These are phyloP conservation scores for Tauraco hartlaubi DNA, from an alignment of 2,797 vertebrate species.

Conservation along the genomic window DNA sequence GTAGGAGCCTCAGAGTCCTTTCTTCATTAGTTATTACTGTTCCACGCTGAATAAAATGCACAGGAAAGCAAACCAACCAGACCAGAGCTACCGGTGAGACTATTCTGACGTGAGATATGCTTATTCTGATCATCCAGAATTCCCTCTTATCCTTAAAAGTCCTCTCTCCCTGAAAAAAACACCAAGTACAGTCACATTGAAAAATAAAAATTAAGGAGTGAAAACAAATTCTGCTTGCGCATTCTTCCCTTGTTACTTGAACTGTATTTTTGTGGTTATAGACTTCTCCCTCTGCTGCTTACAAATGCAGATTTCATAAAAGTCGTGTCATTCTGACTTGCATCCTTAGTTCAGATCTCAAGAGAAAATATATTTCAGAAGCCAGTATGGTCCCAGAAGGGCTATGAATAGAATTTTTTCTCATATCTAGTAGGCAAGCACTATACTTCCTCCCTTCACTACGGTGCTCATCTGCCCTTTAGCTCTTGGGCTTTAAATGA, in stretches of 20 bases:
- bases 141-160: not conserved
- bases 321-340: not conserved
- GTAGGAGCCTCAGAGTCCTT: not conserved
- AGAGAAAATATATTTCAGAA: not conserved
- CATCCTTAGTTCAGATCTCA: not conserved
- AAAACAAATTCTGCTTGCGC: not conserved
- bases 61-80: not conserved
- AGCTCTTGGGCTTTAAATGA: not conserved
- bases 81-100: not conserved
- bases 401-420: not conserved
- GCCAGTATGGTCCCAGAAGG: not conserved
- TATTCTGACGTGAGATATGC: not conserved
- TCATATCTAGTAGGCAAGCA: slow-evolving; percentile 10
- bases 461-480: not conserved
- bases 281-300: not conserved
- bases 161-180: not conserved
- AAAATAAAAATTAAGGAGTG: not conserved
- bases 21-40: not conserved
- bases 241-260: not conserved
- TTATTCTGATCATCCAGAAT: not conserved
- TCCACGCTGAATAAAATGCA: not conserved
- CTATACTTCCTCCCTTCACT: not conserved
- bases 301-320: not conserved
- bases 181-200: not conserved
- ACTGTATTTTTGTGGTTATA: not conserved